A percentile compares a stretch with the other conserved stretches of the same genome.
phyloP scores from a whole-genome alignment of 2,797 vertebrate genomes.

The Arctocebus calabarensis region DNA sequence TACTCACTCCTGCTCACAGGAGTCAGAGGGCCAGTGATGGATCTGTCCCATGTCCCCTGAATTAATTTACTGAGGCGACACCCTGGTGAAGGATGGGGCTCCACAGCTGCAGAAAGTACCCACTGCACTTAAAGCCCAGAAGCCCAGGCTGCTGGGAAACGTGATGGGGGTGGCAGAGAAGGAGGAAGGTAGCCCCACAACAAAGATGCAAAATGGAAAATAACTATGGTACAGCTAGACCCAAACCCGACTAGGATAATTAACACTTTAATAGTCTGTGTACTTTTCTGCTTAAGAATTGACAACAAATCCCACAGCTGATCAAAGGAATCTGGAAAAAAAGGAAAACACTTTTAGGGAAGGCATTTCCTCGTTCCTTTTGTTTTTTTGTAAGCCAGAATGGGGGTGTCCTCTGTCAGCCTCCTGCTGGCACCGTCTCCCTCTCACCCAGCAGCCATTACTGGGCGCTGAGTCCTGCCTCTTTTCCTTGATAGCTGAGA shows the following conservation, averaged over 20 bases:
- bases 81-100: neutral
- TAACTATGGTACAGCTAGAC: neutral
- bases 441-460: slow-evolving; percentile 55
- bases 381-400: slow-evolving; percentile 57
- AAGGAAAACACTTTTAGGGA: slow-evolving; percentile 79
- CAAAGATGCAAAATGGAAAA: slow-evolving; percentile 35
- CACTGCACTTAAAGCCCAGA: slow-evolving; percentile 44
- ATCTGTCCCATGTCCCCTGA: neutral
- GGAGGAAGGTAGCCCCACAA: neutral
- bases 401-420: slow-evolving; percentile 55
- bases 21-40: neutral
- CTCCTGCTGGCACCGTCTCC: slow-evolving; percentile 51
- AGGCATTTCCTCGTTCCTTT: slow-evolving; percentile 73
- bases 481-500: neutral
- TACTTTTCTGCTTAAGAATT: slow-evolving; percentile 61
- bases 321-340: neutral
- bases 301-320: neutral
- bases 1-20: neutral
- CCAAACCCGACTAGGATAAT: slow-evolving; percentile 56
- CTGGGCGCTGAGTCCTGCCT: neutral
- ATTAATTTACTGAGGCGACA: neutral
- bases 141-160: slow-evolving; percentile 63
- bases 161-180: neutral
- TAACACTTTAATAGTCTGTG: slow-evolving; percentile 16
- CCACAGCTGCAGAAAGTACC: slow-evolving; percentile 33